Percentiles rank a stretch among this genome's conserved stretches.
These are phyloP conservation scores for Berghia stephanieae DNA, from an alignment of 1,140 invertebrate species.

Conservation along the genomic window DNA sequence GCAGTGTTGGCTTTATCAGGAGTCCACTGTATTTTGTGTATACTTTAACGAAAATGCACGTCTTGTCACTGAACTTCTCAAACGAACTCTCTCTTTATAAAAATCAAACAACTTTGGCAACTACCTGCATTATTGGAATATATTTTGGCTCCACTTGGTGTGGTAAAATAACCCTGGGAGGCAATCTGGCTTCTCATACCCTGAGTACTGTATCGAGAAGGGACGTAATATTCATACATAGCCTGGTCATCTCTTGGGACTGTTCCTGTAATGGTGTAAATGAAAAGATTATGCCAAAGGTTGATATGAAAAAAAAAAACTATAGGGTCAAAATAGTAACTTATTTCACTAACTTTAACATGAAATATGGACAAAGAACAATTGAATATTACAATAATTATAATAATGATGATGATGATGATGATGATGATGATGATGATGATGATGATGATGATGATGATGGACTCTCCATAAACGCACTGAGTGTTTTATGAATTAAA, in stretches of 20 bases:
- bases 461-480: no score
- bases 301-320: background rate
- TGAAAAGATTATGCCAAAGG: background rate
- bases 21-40: background rate
- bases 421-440: no score
- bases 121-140: slow-evolving; percentile 28
- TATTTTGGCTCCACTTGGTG: slow-evolving; percentile 26
- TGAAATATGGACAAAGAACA: no score
- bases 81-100: slow-evolving; percentile 32
- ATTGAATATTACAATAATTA: no score
- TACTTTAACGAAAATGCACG: slow-evolving; percentile 33
- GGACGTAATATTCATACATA: slow-evolving; percentile 39
- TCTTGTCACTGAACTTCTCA: slow-evolving; percentile 25
- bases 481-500: no score
- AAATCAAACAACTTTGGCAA: slow-evolving; percentile 1
- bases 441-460: no score
- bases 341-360: background rate
- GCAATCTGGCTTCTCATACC: slow-evolving; percentile 29
- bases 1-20: background rate
- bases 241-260: slow-evolving; percentile 10
- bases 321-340: background rate
- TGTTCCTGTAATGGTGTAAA: background rate
- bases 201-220: slow-evolving; percentile 32
- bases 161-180: slow-evolving; percentile 24
- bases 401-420: no score